These are phyloP conservation scores for Cossypha dichroa DNA, from an alignment of 2,797 vertebrate species.

Conservation along the genomic window DNA sequence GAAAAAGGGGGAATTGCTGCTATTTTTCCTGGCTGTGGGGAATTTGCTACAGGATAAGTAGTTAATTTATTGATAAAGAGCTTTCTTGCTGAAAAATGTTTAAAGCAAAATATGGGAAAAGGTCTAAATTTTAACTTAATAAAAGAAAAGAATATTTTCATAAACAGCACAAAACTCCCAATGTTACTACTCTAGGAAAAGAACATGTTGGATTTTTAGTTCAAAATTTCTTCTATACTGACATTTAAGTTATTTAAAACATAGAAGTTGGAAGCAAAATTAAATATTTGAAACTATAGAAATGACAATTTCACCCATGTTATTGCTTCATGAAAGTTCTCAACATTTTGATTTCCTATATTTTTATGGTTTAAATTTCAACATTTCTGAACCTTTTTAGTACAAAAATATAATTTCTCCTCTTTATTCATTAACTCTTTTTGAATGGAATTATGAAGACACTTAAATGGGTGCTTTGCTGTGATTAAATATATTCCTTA, in stretches of 20 bases:
- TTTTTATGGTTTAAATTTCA: not conserved
- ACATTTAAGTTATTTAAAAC: not conserved
- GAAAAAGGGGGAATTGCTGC: not conserved
- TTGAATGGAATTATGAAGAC: not conserved
- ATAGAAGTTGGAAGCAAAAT: not conserved
- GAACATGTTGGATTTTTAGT: not conserved
- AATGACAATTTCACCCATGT: not conserved
- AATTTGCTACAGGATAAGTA: not conserved
- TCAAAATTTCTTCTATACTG: not conserved
- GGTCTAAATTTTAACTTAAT: not conserved
- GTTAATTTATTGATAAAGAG: not conserved
- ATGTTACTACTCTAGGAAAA: not conserved
- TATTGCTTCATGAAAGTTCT: not conserved
- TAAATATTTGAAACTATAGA: not conserved
- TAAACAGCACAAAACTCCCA: not conserved
- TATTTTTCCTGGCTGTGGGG: not conserved
- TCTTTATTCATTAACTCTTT: not conserved
- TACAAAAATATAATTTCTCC: not conserved
- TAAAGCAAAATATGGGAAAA: not conserved
- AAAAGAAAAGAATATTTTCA: not conserved
- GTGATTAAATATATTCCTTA: not conserved
- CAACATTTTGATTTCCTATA: not conserved
- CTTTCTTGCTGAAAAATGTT: not conserved
- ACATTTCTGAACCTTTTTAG: not conserved
- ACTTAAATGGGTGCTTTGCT: not conserved